Conservation (phyloP, 2,888 invertebrate genomes). For the Dicycla oo region DNA sequence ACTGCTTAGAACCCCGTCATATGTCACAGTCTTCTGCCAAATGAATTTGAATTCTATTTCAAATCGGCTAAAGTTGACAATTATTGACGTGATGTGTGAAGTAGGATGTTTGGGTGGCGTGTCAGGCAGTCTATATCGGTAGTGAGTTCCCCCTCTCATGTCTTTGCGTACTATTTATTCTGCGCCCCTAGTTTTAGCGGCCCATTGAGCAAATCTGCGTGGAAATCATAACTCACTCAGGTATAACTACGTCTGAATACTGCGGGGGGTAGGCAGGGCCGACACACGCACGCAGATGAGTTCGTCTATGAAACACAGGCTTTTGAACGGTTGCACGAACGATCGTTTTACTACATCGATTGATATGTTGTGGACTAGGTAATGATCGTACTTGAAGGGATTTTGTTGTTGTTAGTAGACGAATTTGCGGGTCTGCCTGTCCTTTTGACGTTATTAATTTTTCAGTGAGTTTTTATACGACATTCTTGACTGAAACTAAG, state of each 20-base stretch:
- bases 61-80: slow-evolving; percentile 5
- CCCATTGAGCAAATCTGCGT: slow-evolving; percentile 76
- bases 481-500: neutral
- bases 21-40: slow-evolving; percentile 31
- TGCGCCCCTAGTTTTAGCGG: slow-evolving; percentile 74
- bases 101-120: slow-evolving; percentile 29
- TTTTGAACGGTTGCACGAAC: neutral
- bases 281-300: too few relatives aligned
- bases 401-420: neutral
- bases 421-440: neutral
- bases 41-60: slow-evolving; percentile 32
- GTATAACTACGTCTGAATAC: slow-evolving; percentile 14
- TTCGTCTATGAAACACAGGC: too few relatives aligned
- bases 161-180: slow-evolving; percentile 81
- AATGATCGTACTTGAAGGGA: neutral
- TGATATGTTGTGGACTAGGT: neutral
- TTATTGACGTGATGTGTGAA: neutral
- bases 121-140: slow-evolving; percentile 77
- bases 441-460: neutral
- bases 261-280: neutral
- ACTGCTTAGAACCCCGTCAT: slow-evolving; percentile 31
- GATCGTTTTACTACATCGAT: too few relatives aligned
- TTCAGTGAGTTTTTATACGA: too few relatives aligned
- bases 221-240: slow-evolving; percentile 67
- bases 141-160: slow-evolving; percentile 69